Evolutionary conservation across 2,113 vertebrate species (phyloP).

Genomic region (Mobula hypostoma): DNA sequence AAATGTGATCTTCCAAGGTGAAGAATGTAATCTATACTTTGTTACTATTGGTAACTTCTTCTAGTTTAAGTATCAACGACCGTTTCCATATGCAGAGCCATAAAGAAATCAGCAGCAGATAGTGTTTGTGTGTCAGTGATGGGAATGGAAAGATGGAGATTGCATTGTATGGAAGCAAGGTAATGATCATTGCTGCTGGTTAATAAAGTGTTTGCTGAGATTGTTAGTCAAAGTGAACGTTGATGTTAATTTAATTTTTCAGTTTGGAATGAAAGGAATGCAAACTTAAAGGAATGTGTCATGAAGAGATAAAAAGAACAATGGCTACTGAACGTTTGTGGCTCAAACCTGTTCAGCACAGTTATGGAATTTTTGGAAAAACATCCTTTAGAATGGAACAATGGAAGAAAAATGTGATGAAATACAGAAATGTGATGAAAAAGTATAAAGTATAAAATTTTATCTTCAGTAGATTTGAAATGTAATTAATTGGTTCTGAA

Average conservation of each 20-base stretch:
- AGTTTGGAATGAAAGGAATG: not conserved
- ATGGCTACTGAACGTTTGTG: not conserved
- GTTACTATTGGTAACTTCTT: too few relatives aligned
- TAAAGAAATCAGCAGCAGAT: not conserved
- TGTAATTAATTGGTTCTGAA: not conserved
- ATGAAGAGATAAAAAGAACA: not conserved
- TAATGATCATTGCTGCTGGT: not conserved
- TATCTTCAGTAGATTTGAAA: not conserved
- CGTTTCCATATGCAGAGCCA: too few relatives aligned
- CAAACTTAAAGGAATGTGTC: not conserved
- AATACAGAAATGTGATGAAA: not conserved
- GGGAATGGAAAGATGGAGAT: not conserved
- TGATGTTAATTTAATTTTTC: not conserved
- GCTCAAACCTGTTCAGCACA: not conserved
- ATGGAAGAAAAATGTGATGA: not conserved
- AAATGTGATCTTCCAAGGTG: not conserved
- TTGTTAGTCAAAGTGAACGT: not conserved
- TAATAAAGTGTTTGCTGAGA: not conserved
- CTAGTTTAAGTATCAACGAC: too few relatives aligned
- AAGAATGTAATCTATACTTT: not conserved
- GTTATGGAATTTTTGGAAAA: not conserved
- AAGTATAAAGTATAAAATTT: not conserved
- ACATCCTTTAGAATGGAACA: not conserved
- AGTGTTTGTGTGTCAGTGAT: not conserved
- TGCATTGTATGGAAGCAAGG: not conserved